phyloP scores from a whole-genome alignment of 1,140 invertebrate species.

The Whitmania pigra region DNA sequence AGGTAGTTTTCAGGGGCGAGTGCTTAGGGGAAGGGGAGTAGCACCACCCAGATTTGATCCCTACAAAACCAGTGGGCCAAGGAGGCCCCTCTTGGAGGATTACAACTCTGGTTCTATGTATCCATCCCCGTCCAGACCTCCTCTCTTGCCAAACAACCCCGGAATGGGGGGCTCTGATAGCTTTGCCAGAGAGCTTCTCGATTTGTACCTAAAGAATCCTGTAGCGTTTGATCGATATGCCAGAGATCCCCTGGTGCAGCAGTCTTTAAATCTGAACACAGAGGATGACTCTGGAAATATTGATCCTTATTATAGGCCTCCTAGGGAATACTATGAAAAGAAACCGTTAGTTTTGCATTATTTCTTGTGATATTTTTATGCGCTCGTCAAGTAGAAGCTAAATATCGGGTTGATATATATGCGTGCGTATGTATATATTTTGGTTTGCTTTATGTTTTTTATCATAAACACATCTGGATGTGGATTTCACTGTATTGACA shows the following conservation, averaged over 20 bases:
- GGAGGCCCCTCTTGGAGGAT: neutral
- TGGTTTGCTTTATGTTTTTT: no score
- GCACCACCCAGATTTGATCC: neutral
- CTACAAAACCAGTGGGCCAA: conserved; percentile 2
- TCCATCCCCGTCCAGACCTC: no score
- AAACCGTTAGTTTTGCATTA: neutral
- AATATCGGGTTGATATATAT: neutral
- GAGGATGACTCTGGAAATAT: neutral
- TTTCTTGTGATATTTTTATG: neutral
- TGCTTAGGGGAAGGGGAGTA: neutral
- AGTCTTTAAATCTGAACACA: neutral
- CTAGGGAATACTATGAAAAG: conserved; percentile 15
- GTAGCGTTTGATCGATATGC: conserved; percentile 10
- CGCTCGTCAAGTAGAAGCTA: neutral
- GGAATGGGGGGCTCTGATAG: no score
- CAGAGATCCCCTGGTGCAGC: conserved; percentile 2
- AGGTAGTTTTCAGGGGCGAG: neutral
- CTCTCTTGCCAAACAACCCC: no score
- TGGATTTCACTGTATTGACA: neutral
- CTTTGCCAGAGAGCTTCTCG: conserved; percentile 13
- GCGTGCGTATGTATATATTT: no score
- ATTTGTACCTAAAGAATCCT: conserved; percentile 17
- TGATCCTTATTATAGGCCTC: conserved; percentile 14
- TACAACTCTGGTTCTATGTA: neutral
- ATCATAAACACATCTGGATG: neutral